These are phyloP conservation scores for Periparus ater DNA, from an alignment of 2,797 vertebrate species.

Conservation along the genomic window DNA sequence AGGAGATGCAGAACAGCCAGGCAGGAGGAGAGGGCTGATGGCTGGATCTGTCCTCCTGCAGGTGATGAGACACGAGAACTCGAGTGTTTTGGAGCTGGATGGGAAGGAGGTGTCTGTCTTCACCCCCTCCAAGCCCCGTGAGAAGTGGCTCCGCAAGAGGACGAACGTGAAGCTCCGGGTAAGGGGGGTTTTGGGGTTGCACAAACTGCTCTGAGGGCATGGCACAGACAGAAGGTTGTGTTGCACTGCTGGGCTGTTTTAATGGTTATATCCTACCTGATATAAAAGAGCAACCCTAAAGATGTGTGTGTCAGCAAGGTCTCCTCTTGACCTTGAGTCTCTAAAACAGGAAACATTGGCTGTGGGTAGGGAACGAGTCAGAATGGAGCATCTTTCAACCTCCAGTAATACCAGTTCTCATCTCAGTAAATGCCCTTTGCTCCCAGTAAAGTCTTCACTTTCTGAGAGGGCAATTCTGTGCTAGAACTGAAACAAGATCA, in stretches of 20 bases:
- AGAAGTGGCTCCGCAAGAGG: conserved; percentile 97
- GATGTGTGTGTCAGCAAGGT: background rate
- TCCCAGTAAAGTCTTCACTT: background rate
- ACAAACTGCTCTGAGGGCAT: background rate
- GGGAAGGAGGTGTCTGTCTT: conserved; percentile 97
- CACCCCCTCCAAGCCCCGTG: conserved; percentile 94
- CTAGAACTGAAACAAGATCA: background rate
- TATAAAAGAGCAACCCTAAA: background rate
- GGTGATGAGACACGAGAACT: conserved; percentile 97
- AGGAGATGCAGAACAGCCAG: background rate
- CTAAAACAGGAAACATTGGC: background rate
- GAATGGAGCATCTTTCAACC: background rate
- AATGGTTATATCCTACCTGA: background rate
- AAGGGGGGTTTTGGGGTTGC: background rate
- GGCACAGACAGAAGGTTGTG: background rate
- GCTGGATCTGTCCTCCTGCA: conserved; percentile 42
- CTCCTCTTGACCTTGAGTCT: background rate
- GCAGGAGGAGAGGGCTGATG: background rate
- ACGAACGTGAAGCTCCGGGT: conserved; percentile 98
- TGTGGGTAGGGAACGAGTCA: background rate
- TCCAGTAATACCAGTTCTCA: background rate
- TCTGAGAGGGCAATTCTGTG: background rate
- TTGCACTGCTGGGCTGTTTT: background rate
- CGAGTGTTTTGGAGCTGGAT: conserved; percentile 92
- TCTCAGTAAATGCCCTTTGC: background rate